A percentile compares a stretch with the other conserved stretches of the same genome.
Conservation (phyloP, 1,140 invertebrate genomes). For the Araneus ventricosus region DNA sequence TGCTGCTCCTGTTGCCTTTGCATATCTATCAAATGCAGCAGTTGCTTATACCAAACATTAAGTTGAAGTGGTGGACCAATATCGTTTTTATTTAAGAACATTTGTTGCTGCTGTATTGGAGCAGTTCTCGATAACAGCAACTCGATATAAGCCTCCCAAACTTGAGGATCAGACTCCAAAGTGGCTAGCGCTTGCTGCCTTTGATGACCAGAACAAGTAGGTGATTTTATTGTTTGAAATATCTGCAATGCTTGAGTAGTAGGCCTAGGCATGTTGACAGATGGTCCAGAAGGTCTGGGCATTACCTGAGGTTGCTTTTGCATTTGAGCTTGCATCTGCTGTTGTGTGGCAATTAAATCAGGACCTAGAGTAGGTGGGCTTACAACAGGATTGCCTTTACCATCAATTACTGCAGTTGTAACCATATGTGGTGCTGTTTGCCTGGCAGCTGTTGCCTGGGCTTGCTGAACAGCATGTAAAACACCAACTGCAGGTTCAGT, state of each 20-base stretch:
- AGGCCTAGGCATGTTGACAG: slow-evolving; percentile 75
- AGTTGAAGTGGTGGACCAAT: slow-evolving; percentile 68
- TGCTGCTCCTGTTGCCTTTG: slow-evolving; percentile 78
- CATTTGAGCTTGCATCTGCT: slow-evolving; percentile 73
- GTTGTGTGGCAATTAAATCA: slow-evolving; percentile 30
- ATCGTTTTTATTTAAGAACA: slow-evolving; percentile 67
- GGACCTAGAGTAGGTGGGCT: slow-evolving; percentile 40
- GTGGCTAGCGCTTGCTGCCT: slow-evolving; percentile 95
- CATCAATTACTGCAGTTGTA: slow-evolving; percentile 81
- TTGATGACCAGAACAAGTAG: slow-evolving; percentile 93
- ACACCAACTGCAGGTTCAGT: slow-evolving; percentile 89
- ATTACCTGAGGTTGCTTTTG: slow-evolving; percentile 75
- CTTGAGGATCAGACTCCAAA: slow-evolving; percentile 95
- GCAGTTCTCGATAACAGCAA: slow-evolving; percentile 95
- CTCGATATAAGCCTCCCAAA: no score
- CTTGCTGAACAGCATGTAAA: slow-evolving; percentile 92
- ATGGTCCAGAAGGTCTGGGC: slow-evolving; percentile 61
- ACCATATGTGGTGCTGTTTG: slow-evolving; percentile 87
- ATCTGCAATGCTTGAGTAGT: slow-evolving; percentile 88
- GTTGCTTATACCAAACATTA: slow-evolving; percentile 81
- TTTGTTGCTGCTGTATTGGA: slow-evolving; percentile 78
- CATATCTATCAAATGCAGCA: slow-evolving; percentile 83
- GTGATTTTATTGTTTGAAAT: slow-evolving; percentile 92
- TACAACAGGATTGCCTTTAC: slow-evolving; percentile 85
- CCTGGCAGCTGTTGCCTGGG: slow-evolving; percentile 93